These are phyloP conservation scores for Timandra comae DNA, from an alignment of 2,888 invertebrate genomes.

Conservation along the genomic window DNA sequence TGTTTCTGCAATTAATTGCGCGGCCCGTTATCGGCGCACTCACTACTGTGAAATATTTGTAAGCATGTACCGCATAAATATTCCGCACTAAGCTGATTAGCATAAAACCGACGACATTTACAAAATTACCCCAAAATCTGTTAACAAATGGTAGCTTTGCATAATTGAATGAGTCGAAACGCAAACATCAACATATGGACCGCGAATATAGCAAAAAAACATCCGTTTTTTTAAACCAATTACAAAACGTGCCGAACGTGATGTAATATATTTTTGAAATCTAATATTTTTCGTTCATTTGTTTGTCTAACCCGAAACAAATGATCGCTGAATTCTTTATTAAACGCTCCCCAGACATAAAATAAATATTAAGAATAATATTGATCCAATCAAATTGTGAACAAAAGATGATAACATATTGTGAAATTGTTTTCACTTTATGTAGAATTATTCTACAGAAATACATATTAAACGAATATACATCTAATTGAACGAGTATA, in stretches of 20 bases:
- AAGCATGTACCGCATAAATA: conserved; percentile 66
- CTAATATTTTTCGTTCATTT: conserved; percentile 7
- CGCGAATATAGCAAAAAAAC: conserved; percentile 25
- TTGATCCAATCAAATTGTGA: not conserved
- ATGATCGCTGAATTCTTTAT: conserved; percentile 8
- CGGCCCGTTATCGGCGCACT: conserved; percentile 55
- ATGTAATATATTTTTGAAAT: conserved; percentile 5
- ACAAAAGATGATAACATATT: not conserved
- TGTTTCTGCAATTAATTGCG: conserved; percentile 68
- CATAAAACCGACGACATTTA: conserved; percentile 66
- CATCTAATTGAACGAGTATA: no score
- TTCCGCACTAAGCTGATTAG: conserved; percentile 69
- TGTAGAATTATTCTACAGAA: no score
- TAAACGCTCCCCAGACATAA: conserved; percentile 1
- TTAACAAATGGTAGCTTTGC: conserved; percentile 73
- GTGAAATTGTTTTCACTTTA: no score
- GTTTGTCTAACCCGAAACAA: conserved; percentile 7
- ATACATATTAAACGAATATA: no score
- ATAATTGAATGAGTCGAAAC: conserved; percentile 63
- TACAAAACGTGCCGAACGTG: conserved; percentile 30
- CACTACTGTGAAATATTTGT: conserved; percentile 54
- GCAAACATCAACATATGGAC: conserved; percentile 55
- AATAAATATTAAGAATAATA: conserved; percentile 2
- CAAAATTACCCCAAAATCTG: conserved; percentile 70
- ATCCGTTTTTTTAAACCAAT: conserved; percentile 28